Conservation (phyloP, 53 echinoderm and acorn worm species). For the Temnopleurus reevesii region DNA sequence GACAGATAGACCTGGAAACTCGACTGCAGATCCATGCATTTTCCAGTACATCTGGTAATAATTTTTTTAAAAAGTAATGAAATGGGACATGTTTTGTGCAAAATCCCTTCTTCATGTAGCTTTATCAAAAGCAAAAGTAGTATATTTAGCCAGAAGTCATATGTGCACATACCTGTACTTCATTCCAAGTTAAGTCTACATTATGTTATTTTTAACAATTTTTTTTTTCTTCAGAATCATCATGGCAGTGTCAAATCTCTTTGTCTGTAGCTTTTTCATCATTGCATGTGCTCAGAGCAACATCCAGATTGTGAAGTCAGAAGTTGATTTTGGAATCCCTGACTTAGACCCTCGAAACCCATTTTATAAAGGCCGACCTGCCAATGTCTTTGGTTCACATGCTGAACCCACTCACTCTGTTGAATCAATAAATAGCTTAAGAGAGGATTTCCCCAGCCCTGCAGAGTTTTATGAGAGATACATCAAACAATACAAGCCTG, state of each 20-base stretch:
- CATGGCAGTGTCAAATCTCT: background rate
- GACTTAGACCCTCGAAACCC: slow-evolving; percentile 45
- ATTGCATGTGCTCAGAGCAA: background rate
- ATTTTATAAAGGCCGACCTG: slow-evolving; percentile 34
- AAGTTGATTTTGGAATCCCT: slow-evolving; percentile 21
- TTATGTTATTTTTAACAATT: too few species aligned
- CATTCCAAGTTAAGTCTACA: too few species aligned
- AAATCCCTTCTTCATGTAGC: too few species aligned
- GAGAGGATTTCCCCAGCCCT: slow-evolving; percentile 62
- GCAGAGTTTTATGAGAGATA: slow-evolving; percentile 68
- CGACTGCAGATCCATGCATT: too few species aligned
- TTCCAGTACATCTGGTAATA: too few species aligned
- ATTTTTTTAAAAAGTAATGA: too few species aligned
- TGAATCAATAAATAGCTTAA: slow-evolving; percentile 50
- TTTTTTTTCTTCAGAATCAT: background rate
- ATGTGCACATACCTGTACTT: too few species aligned
- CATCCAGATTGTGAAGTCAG: background rate
- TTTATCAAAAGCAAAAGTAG: too few species aligned
- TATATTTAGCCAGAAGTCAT: too few species aligned
- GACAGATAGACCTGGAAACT: too few species aligned
- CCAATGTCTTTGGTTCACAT: slow-evolving; percentile 55
- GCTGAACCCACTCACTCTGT: slow-evolving; percentile 57
- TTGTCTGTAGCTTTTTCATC: too few species aligned
- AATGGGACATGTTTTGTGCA: too few species aligned
- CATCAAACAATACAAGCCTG: slow-evolving; percentile 67